Evolutionary conservation across 53 echinoderm and acorn worm species (phyloP), one percentile per base, ranked within the genome.

Genomic region (Crossaster papposus): DNA sequence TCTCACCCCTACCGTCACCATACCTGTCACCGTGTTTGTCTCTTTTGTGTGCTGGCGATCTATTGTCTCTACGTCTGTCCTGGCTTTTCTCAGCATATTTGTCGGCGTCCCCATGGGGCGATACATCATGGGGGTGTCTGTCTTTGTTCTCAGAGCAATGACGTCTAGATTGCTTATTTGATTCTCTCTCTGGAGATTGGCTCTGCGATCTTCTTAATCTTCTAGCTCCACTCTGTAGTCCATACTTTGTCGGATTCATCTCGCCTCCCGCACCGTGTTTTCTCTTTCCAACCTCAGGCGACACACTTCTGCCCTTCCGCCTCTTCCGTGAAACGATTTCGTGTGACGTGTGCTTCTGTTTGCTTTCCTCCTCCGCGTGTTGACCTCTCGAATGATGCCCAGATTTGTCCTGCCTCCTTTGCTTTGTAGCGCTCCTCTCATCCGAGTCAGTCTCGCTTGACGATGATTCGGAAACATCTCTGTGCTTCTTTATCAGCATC

Each of bases 81-180:
- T 70, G 30, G 80, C 81, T 94, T 55, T 38, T 68, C 70, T 85
- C 58, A n/a, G 83, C 28, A n/a, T 78, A 32, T 91, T 51, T 91
- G 53, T 77, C 58, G 24, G 55, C 52, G 64, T 33, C 36, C 38
- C 83, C 35, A 33, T 82, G 38, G 58, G 71, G 32, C 31, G 88
- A 65, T 52, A 78, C 78, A 26, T 64, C 64, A 70, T 64, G 71
- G n/a, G 50, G 64, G 11, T 31, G 37, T 71, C 72, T 53, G 52
- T 90, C 62, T 90, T 89, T 77, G 29, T 70, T 76, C 84, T 91
- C 65, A 72, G 82, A 29, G 54, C 54, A 53, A 89, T 93, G 65
- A 79, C 91, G 9, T 50, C 62, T 38, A 30, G 70, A 31, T 20
- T 50, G 91, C 36, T 77, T 54, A 72, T 34, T 72, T 14, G 68